Conservation (phyloP, 2,797 vertebrate species). For the Pitangus sulphuratus region DNA sequence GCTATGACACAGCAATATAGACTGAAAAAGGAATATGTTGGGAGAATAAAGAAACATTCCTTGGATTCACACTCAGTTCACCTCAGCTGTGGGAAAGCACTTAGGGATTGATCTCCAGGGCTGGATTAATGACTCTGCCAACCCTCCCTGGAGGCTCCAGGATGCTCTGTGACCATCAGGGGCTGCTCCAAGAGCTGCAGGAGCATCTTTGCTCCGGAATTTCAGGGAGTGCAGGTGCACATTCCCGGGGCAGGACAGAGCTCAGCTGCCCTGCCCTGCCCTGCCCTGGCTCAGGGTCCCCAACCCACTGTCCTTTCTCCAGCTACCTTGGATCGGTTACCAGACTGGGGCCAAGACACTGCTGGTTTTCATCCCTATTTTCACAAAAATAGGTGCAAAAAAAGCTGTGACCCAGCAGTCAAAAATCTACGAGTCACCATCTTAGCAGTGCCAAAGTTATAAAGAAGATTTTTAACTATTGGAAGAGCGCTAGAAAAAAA, state of each 20-base stretch:
- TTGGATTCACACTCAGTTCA: background rate
- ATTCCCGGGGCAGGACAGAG: accelerated
- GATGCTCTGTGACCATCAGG: accelerated
- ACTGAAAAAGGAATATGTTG: background rate
- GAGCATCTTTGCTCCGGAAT: background rate
- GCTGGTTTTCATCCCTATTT: background rate
- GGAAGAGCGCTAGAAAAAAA: background rate
- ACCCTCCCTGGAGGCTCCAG: background rate
- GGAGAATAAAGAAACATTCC: background rate
- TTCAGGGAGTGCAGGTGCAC: background rate
- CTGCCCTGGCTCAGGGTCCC: too few relatives aligned
- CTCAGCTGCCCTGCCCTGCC: background rate
- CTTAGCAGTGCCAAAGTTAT: background rate
- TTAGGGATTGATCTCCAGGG: background rate
- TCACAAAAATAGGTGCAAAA: background rate
- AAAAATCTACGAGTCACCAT: background rate
- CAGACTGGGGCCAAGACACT: background rate
- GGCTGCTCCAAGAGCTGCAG: background rate
- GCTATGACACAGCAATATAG: background rate
- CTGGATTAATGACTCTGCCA: background rate
- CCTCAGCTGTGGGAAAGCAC: background rate
- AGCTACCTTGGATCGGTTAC: background rate
- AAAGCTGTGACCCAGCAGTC: background rate
- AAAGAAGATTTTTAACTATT: background rate
- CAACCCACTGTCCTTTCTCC: accelerated